phyloP scores from a whole-genome alignment of 2,113 vertebrate species.

The Haemorhous mexicanus region DNA sequence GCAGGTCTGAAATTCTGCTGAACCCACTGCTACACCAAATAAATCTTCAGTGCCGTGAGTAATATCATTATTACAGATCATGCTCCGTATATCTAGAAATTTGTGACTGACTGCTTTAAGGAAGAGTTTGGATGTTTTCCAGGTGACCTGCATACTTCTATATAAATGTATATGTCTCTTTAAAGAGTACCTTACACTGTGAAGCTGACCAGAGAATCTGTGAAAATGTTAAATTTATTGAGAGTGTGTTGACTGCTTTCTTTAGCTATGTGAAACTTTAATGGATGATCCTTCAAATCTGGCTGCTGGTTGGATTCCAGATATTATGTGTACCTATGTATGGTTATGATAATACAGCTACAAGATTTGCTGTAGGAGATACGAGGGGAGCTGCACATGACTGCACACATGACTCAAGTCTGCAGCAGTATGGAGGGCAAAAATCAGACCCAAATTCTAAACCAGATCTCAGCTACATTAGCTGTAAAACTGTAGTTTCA shows the following conservation, averaged over 20 bases:
- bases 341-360: slow-evolving; percentile 4
- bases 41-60: slow-evolving; percentile 34
- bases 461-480: accelerated
- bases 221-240: slow-evolving; percentile 63
- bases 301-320: slow-evolving; percentile 39
- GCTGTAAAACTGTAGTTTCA: not conserved
- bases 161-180: slow-evolving; percentile 39
- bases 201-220: slow-evolving; percentile 54
- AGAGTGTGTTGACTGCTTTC: slow-evolving; percentile 45
- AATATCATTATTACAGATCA: slow-evolving; percentile 20
- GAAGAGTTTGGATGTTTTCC: slow-evolving; percentile 57
- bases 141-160: not conserved
- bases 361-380: not conserved
- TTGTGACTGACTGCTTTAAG: slow-evolving; percentile 27
- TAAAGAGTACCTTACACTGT: slow-evolving; percentile 4
- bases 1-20: slow-evolving; percentile 45
- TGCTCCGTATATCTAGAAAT: slow-evolving; percentile 17
- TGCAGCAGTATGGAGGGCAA: not conserved
- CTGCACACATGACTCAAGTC: not conserved
- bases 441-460: not conserved
- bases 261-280: slow-evolving; percentile 51
- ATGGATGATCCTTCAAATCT: slow-evolving; percentile 42
- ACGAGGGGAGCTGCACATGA: not conserved
- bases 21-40: slow-evolving; percentile 28
- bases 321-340: slow-evolving; percentile 10